Evolutionary conservation across 2,113 vertebrate species (phyloP), one percentile per base, ranked within the genome.

Genomic region (Himantopus leucocephalus): DNA sequence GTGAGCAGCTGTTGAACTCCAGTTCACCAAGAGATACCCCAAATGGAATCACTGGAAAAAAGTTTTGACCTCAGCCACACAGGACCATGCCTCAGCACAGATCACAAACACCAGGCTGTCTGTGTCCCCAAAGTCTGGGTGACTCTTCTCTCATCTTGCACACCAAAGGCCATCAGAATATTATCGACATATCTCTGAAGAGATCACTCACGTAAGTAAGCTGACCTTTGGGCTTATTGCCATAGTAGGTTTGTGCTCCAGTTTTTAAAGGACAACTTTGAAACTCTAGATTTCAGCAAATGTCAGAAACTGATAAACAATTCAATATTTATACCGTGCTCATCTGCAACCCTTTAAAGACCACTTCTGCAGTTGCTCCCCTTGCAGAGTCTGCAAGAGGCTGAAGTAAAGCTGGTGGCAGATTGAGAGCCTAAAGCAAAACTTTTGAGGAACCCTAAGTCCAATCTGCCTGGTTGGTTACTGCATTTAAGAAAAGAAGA

Each of bases 221-320:
- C 13, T 79, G 72, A 96, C 72, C 68, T 96, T 96, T 92, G 56
- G 75, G 75, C 63, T 88, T 88, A 83, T 14, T 80, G 83, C 74
- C 92, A 23, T 30, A 66, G 75, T 29, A 58, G 32, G 55, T 72
- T 72, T 83, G 74, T 67, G 55, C 35, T 87, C 56, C 55, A 60
- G 35, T 68, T 96, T 87, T 82, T 72, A 96, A 96, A 96, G 68
- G 80, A 94, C 86, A 92, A 50, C 22, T 77, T 14, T 75, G 67
- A 97, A 97, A 94, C 60, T 66, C 35, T 53, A 84, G 63, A 96
- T 94, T 95, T 81, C 60, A 92, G 72, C 60, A 94, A 92, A 74
- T 88, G 88, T 84, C 81, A 92, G 56, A 90, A 94, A 85, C 34
- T 50, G 27, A 73, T 70, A 92, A 96, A 91, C 86, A 89, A 89